These are phyloP conservation scores for Nilaparvata lugens DNA, from an alignment of 1,140 invertebrate genomes.

Conservation along the genomic window DNA sequence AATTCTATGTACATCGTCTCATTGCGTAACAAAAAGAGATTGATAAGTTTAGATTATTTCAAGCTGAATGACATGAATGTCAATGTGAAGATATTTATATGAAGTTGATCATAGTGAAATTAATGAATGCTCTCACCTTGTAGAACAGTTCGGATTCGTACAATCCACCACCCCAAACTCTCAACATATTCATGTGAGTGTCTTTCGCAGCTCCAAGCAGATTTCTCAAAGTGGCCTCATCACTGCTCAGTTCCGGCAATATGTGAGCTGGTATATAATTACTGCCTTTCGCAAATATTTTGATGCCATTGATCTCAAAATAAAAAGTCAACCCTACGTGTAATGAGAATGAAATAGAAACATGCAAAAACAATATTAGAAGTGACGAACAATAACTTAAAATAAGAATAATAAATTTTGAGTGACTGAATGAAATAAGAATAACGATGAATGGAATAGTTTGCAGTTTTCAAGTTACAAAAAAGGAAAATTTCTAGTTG, in stretches of 20 bases:
- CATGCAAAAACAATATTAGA: slow-evolving; percentile 10
- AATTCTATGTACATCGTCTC: too few species aligned
- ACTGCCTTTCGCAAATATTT: slow-evolving; percentile 93
- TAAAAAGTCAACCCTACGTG: slow-evolving; percentile 69
- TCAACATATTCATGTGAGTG: slow-evolving; percentile 85
- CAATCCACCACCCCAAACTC: slow-evolving; percentile 96
- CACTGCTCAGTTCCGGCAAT: slow-evolving; percentile 56
- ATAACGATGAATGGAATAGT: too few species aligned
- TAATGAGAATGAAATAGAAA: slow-evolving; percentile 23
- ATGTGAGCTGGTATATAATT: slow-evolving; percentile 92
- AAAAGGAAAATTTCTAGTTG: too few species aligned
- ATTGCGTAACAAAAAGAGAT: too few species aligned
- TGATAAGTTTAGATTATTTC: too few species aligned
- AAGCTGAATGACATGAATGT: too few species aligned
- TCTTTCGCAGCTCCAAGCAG: slow-evolving; percentile 31
- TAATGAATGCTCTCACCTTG: slow-evolving; percentile 47
- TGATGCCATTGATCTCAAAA: slow-evolving; percentile 75
- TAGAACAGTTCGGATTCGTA: slow-evolving; percentile 94
- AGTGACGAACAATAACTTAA: background rate
- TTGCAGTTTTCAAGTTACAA: too few species aligned
- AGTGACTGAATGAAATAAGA: too few species aligned
- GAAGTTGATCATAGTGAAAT: background rate
- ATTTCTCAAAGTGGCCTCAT: background rate
- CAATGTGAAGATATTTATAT: background rate
- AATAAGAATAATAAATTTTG: background rate